These are phyloP conservation scores for Delichon dasypus DNA, from an alignment of 2,797 vertebrate species.

Conservation along the genomic window DNA sequence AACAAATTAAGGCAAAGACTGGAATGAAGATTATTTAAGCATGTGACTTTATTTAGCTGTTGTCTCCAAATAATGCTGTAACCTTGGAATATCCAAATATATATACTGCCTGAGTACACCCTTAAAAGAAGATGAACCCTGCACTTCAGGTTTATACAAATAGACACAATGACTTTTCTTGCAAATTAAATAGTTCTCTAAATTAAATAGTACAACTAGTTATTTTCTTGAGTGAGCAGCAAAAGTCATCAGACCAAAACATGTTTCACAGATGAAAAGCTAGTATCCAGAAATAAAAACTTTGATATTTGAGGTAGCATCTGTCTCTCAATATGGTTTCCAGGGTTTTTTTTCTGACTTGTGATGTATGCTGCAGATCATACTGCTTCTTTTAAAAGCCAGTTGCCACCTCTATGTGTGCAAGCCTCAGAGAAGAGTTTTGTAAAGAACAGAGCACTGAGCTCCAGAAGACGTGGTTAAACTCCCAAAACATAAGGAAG, in stretches of 20 bases:
- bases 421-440: conserved; percentile 31
- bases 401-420: background rate
- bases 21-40: background rate
- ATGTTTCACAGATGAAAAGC: conserved; percentile 1
- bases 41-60: background rate
- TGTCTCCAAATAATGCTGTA: background rate
- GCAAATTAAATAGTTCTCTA: background rate
- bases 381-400: conserved; percentile 14
- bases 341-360: background rate
- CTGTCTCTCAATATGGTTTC: conserved; percentile 48
- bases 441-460: conserved; percentile 11
- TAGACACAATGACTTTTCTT: background rate
- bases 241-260: background rate
- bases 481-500: background rate
- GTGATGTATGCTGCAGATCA: background rate
- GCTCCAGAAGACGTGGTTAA: background rate
- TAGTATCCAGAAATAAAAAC: conserved; percentile 28
- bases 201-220: background rate
- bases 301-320: conserved; percentile 27
- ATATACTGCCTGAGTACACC: background rate
- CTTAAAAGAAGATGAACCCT: background rate
- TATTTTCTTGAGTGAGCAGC: background rate
- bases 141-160: background rate
- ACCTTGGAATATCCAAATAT: background rate
- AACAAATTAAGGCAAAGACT: background rate